Evolutionary conservation across 2,888 invertebrate species (phyloP).

Genomic region (Salticus scenicus): DNA sequence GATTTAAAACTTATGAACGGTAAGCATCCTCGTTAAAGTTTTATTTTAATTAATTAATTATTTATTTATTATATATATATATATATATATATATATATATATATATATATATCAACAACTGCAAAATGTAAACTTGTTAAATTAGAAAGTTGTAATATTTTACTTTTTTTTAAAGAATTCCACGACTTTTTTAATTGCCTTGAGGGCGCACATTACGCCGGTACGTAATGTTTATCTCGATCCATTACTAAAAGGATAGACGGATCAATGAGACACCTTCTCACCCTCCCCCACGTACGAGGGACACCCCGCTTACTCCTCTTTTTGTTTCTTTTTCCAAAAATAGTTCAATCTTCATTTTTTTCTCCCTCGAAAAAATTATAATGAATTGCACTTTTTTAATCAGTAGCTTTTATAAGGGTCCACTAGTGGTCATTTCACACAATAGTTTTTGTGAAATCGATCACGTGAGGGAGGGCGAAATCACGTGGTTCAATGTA

Average conservation of each 20-base stretch:
- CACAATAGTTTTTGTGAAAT: not conserved
- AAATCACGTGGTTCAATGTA: conserved; percentile 2
- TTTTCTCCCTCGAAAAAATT: too few species aligned
- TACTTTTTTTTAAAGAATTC: not conserved
- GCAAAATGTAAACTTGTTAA: too few species aligned
- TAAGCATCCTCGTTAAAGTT: too few species aligned
- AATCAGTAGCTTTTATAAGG: not conserved
- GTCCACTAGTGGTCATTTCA: not conserved
- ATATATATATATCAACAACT: too few species aligned
- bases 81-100: too few species aligned
- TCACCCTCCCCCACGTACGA: not conserved
- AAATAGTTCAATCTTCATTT: too few species aligned
- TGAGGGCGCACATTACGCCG: not conserved
- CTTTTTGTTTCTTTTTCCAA: not conserved
- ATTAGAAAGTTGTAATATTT: too few species aligned
- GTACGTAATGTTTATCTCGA: not conserved
- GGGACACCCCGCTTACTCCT: not conserved
- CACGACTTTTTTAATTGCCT: not conserved
- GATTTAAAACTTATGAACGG: too few species aligned
- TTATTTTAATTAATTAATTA: too few species aligned
- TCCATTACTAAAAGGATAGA: not conserved
- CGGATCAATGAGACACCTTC: not conserved
- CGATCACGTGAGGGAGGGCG: conserved; percentile 26
- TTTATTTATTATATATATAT: too few species aligned
- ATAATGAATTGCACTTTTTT: not conserved